Evolutionary conservation across 2,113 vertebrate species (phyloP).

Genomic region (Oreotrochilus melanogaster): DNA sequence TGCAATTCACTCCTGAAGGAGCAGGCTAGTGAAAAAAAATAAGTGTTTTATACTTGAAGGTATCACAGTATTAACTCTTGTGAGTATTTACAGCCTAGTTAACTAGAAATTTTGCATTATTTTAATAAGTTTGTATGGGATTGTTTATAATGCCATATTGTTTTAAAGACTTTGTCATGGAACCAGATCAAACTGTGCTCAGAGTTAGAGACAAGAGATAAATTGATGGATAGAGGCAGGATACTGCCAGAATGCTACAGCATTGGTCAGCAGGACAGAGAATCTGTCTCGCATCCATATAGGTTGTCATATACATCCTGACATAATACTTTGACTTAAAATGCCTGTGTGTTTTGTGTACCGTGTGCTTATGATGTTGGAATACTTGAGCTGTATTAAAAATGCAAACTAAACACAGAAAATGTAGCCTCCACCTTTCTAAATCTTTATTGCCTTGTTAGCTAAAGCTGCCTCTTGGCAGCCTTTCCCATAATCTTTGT

Average conservation of each 20-base stretch:
- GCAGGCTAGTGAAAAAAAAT: not conserved
- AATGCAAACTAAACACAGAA: not conserved
- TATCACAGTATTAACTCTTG: not conserved
- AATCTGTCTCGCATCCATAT: not conserved
- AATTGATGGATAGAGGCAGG: not conserved
- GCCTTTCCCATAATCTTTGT: conserved; percentile 52
- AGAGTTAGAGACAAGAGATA: not conserved
- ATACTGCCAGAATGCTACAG: not conserved
- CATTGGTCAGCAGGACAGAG: not conserved
- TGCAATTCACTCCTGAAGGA: conserved; percentile 15
- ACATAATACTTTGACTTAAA: not conserved
- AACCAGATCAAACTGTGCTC: not conserved
- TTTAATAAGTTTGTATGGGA: not conserved
- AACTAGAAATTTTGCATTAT: not conserved
- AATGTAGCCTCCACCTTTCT: conserved; percentile 37
- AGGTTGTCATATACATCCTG: not conserved
- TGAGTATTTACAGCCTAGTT: not conserved
- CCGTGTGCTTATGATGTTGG: not conserved
- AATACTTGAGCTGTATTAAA: not conserved
- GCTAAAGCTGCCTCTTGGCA: conserved; percentile 67
- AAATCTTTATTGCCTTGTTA: conserved; percentile 59
- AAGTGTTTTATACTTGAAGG: not conserved
- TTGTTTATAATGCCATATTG: not conserved
- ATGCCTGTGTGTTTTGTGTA: not conserved
- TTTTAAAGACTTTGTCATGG: not conserved